Evolutionary conservation across 2,888 invertebrate species (phyloP).

Genomic region (Melanostoma scalare): DNA sequence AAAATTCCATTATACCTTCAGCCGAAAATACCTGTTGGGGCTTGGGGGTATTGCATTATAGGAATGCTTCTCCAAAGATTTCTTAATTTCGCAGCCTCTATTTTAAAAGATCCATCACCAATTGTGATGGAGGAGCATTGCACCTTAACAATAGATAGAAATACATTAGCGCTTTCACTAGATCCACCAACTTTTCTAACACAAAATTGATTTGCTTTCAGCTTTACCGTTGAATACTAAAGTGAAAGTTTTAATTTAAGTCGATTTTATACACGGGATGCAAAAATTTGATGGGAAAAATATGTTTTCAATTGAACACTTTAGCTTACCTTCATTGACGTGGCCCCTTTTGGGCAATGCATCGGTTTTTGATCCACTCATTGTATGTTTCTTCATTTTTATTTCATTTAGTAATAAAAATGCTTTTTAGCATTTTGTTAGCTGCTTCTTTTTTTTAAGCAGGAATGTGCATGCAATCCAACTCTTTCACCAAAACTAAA

Average conservation of each 20-base stretch:
- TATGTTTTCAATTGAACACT: not conserved
- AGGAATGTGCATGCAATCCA: not conserved
- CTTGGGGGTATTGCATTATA: too few relatives aligned
- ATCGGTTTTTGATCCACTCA: conserved; percentile 80
- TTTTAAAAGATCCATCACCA: too few relatives aligned
- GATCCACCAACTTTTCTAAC: conserved; percentile 29
- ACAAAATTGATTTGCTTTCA: not conserved
- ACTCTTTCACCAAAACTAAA: too few relatives aligned
- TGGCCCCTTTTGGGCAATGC: conserved; percentile 86
- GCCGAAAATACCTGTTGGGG: too few relatives aligned
- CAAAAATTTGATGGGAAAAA: not conserved
- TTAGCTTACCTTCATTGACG: conserved; percentile 85
- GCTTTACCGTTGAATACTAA: not conserved
- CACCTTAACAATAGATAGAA: conserved; percentile 16
- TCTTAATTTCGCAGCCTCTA: not conserved
- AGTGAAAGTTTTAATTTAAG: conserved; percentile 20
- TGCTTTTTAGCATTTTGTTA: conserved; percentile 43
- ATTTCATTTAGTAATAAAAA: conserved; percentile 21
- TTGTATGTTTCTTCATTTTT: conserved; percentile 9
- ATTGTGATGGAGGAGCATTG: not conserved
- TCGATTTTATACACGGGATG: not conserved
- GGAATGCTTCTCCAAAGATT: too few relatives aligned
- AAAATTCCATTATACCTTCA: too few relatives aligned
- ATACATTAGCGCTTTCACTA: conserved; percentile 17
- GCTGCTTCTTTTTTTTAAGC: not conserved